These are phyloP conservation scores for Tenthredo scrophulariae DNA, from an alignment of 2,888 invertebrate genomes.

Conservation along the genomic window DNA sequence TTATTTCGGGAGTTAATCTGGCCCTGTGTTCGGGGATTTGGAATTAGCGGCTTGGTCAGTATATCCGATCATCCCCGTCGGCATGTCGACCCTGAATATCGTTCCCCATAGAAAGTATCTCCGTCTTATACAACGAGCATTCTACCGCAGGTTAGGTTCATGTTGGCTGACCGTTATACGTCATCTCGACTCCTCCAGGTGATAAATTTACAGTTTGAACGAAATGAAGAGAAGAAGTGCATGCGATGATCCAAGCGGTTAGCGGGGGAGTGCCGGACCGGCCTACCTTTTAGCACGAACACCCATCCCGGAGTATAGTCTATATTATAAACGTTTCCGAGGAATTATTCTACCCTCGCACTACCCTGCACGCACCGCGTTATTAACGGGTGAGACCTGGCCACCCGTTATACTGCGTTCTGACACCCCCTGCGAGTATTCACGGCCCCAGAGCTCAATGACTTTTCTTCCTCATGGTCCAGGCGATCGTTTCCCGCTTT, in stretches of 20 bases:
- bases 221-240: constrained; percentile 71
- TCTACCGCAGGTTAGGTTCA: neutral
- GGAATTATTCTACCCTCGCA: constrained; percentile 60
- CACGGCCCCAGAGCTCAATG: neutral
- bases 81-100: neutral
- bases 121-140: neutral
- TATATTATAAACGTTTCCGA: constrained; percentile 18
- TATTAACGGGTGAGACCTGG: constrained; percentile 73
- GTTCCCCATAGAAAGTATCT: neutral
- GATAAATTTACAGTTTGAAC: constrained; percentile 64
- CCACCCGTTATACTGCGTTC: constrained; percentile 36
- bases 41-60: constrained; percentile 17
- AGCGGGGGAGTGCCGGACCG: constrained; percentile 76
- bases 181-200: neutral
- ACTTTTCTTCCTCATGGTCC: constrained; percentile 21
- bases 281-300: constrained; percentile 77
- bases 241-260: constrained; percentile 73
- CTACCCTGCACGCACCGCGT: constrained; percentile 71
- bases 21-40: constrained; percentile 1
- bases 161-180: constrained; percentile 31
- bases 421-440: constrained; percentile 11
- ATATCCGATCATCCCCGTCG: constrained; percentile 22
- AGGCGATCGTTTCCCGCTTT: neutral
- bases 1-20: constrained; percentile 24
- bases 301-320: constrained; percentile 59